These are phyloP conservation scores for Anthopleura xanthogrammica DNA, from an alignment of 92 coral and sea anemone genomes.

Conservation along the genomic window DNA sequence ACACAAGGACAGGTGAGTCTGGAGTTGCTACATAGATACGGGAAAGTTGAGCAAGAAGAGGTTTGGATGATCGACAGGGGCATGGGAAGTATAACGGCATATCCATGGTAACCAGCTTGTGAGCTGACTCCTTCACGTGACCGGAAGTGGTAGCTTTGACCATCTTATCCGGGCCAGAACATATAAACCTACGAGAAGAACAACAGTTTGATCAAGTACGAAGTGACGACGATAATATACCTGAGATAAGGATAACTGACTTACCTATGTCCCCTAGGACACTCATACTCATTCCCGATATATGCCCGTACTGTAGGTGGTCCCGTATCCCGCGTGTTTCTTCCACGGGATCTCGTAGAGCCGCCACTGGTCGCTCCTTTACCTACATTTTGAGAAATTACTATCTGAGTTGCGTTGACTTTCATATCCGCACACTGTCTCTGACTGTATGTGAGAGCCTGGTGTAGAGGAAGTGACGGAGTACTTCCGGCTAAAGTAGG, in stretches of 20 bases:
- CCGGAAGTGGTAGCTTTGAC: constrained; percentile 99
- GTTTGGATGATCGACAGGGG: constrained; percentile 95
- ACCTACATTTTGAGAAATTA: constrained; percentile 45
- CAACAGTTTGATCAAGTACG: not conserved
- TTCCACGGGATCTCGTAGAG: constrained; percentile 72
- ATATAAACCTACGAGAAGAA: constrained; percentile 72
- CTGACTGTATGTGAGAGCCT: constrained; percentile 83
- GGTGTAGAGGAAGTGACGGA: constrained; percentile 89
- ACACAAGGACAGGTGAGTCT: constrained; percentile 85
- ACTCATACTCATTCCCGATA: constrained; percentile 95
- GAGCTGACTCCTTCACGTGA: constrained; percentile 97
- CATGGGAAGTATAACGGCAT: constrained; percentile 99
- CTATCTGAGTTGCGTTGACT: constrained; percentile 59
- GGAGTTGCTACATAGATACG: constrained; percentile 94
- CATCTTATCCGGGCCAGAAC: constrained; percentile 99
- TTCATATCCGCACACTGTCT: constrained; percentile 81
- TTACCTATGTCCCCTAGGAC: constrained; percentile 98
- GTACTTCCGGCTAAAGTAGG: constrained; percentile 76
- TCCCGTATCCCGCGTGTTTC: constrained; percentile 74
- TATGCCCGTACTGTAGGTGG: constrained; percentile 85
- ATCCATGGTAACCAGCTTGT: constrained; percentile 88
- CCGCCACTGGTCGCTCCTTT: constrained; percentile 64
- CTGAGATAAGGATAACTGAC: not conserved
- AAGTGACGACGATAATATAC: not conserved
- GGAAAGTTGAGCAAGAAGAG: constrained; percentile 93